Evolutionary conservation across 53 echinoderm and acorn worm species (phyloP), one percentile per base, ranked within the genome.

Genomic region (Pentamera pediparva): DNA sequence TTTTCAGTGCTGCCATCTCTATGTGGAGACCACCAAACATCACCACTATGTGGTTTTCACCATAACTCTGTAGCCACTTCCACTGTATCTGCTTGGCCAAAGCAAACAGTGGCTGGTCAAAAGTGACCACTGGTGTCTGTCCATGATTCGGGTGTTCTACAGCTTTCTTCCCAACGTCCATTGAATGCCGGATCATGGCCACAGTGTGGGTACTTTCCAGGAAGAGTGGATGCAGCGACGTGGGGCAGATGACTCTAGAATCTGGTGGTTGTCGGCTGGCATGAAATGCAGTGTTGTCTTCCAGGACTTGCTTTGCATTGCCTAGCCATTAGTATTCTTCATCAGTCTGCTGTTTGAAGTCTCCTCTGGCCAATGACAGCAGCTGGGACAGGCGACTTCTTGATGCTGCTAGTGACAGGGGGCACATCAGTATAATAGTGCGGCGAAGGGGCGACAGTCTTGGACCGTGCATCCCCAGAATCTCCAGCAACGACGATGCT

Each of bases 111-210:
- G 45, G 74, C 55, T 74, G 56, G 22, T 74, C 74, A 22, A 74
- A 74, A 12, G 74, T 33, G 32, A 74, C 13, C 5, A 82, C 69
- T 53, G 82, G 76, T 18, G 56, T 67, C 35, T 82, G 83, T 4
- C 83, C 56, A 17, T 56, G 83, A 49, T 77, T 76, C 8, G 65
- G 55, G 13, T 76, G 65, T 35, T 56, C 37, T 21, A 82, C 76
- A 35, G 83, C 76, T 18, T 33, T 30, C 37, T 35, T 75, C 13
- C 75, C 51, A 0, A 63, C 35, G 22, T 81, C 67, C 75, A 85
- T 67, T 5, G 86, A 64, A 35, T 85, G 86, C 49, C 34, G 35
- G 32, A 79, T 79, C 85, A 85, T 85, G 13, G 85, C 79, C 21
- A 40, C 55, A 0, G 87, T 22, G 18, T 82, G 58, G 20, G 79